phyloP scores from a whole-genome alignment of 1,140 invertebrate species.

The Anastrepha obliqua region DNA sequence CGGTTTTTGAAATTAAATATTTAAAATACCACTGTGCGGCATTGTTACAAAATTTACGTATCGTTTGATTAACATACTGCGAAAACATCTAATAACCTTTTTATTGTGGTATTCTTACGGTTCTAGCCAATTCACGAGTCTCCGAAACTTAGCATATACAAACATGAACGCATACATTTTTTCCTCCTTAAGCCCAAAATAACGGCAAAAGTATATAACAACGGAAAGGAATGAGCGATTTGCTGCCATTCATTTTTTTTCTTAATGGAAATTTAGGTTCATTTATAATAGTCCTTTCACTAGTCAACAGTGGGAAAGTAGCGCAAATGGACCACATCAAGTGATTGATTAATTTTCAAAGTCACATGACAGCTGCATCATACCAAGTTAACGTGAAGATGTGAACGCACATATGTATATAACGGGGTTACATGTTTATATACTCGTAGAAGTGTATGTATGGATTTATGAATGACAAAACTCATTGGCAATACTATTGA shows the following conservation, averaged over 20 bases:
- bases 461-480: neutral
- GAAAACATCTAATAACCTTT: too few species aligned
- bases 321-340: neutral
- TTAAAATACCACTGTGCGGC: too few species aligned
- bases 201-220: constrained; percentile 41
- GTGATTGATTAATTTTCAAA: constrained; percentile 52
- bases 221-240: constrained; percentile 14
- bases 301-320: neutral
- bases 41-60: too few species aligned
- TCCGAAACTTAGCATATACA: too few species aligned
- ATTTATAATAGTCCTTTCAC: neutral
- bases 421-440: neutral
- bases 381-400: neutral
- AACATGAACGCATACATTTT: too few species aligned
- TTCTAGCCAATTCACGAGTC: too few species aligned
- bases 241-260: constrained; percentile 4
- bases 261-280: neutral
- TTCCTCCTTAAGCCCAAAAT: constrained; percentile 1
- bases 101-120: too few species aligned
- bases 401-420: neutral
- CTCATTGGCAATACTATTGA: too few species aligned
- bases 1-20: too few species aligned
- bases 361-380: constrained; percentile 35
- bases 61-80: too few species aligned
- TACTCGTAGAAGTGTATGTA: neutral